These are phyloP conservation scores for Neomorphus geoffroyi DNA, from an alignment of 2,797 vertebrate species.

Conservation along the genomic window DNA sequence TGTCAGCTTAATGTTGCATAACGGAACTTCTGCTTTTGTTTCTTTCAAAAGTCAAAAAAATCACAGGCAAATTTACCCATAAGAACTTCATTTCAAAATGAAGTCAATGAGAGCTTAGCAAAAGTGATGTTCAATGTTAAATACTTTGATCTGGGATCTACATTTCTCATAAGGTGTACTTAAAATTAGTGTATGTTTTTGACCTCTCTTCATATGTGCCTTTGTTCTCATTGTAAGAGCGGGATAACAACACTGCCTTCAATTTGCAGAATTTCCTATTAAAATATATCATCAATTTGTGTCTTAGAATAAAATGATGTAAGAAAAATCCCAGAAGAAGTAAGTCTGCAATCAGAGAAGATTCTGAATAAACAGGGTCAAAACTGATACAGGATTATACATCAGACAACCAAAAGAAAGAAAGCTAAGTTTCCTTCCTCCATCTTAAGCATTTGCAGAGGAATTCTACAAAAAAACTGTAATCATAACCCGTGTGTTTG, in stretches of 20 bases:
- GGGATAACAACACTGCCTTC: background rate
- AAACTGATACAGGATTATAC: background rate
- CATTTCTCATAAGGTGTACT: background rate
- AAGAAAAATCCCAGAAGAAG: background rate
- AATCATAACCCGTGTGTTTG: background rate
- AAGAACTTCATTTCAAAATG: background rate
- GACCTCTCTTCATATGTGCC: background rate
- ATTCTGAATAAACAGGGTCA: background rate
- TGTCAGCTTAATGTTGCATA: background rate
- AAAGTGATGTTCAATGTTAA: background rate
- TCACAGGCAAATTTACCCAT: background rate
- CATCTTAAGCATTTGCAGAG: background rate
- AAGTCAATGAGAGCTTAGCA: background rate
- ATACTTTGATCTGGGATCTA: background rate
- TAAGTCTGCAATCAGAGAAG: background rate
- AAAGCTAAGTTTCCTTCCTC: background rate
- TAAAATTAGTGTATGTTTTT: background rate
- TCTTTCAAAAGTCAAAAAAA: background rate
- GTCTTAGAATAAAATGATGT: background rate
- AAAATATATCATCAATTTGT: background rate
- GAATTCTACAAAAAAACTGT: background rate
- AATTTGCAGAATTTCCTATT: background rate
- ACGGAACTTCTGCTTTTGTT: background rate
- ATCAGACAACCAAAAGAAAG: background rate
- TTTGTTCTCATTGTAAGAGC: background rate